Conservation (phyloP, 2,113 vertebrate genomes). For the Paratilapia polleni region DNA sequence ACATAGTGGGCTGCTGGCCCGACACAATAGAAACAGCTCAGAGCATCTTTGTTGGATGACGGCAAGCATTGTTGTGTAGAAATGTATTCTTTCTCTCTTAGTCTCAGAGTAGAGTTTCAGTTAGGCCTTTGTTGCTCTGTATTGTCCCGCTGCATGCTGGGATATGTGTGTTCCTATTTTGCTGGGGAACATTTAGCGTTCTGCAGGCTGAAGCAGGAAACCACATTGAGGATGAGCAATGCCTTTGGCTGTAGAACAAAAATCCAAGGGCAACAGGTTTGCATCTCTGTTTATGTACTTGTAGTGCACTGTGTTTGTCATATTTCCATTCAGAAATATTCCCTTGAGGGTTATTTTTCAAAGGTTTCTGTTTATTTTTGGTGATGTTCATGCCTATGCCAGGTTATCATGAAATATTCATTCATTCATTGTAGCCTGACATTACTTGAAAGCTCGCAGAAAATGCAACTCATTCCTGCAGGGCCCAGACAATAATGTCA, state of each 20-base stretch:
- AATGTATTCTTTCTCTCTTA: slow-evolving; percentile 12
- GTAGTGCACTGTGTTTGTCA: background rate
- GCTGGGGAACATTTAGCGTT: background rate
- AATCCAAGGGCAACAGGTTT: background rate
- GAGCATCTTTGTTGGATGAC: slow-evolving; percentile 59
- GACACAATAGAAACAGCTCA: slow-evolving; percentile 61
- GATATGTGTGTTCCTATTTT: slow-evolving; percentile 23
- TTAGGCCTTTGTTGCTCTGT: slow-evolving; percentile 18
- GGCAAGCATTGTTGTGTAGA: slow-evolving; percentile 51
- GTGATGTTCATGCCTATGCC: background rate
- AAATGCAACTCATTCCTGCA: background rate
- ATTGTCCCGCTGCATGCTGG: slow-evolving; percentile 49
- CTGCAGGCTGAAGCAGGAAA: slow-evolving; percentile 30
- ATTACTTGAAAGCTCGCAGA: slow-evolving; percentile 23
- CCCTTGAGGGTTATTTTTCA: background rate
- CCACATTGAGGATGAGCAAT: background rate
- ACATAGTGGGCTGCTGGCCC: slow-evolving; percentile 39
- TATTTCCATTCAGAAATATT: background rate
- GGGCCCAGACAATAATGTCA: background rate
- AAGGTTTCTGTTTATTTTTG: background rate
- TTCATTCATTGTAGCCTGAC: background rate
- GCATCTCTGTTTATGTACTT: background rate
- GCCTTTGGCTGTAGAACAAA: slow-evolving; percentile 1
- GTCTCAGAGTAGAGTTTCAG: background rate
- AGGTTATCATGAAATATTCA: background rate